Percentiles rank a stretch among this genome's conserved stretches.
Conservation (phyloP, 2,888 invertebrate species). For the Hololepta plana region DNA sequence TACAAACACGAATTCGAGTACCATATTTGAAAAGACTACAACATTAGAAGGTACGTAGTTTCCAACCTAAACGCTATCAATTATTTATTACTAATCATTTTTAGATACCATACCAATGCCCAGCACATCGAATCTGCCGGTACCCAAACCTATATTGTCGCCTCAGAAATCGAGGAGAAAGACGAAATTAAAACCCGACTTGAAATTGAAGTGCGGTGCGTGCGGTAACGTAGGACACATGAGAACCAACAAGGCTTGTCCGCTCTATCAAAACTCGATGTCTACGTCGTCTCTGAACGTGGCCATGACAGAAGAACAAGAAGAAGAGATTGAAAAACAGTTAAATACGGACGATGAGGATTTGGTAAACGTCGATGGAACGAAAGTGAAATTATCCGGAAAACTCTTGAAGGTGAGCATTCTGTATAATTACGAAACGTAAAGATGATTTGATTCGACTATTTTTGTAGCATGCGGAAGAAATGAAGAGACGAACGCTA, state of each 20-base stretch:
- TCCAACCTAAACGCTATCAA: too few relatives aligned
- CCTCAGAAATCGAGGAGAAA: constrained; percentile 52
- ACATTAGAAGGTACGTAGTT: constrained; percentile 7
- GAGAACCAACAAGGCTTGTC: constrained; percentile 96
- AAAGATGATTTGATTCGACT: not conserved
- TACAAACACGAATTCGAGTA: too few relatives aligned
- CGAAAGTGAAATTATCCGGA: constrained; percentile 79
- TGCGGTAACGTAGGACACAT: constrained; percentile 76
- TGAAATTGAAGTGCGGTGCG: constrained; percentile 90
- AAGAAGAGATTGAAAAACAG: constrained; percentile 62
- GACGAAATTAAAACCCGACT: constrained; percentile 72
- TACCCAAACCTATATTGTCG: too few relatives aligned
- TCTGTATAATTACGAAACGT: constrained; percentile 2
- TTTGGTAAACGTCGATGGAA: constrained; percentile 84
- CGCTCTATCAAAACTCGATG: constrained; percentile 56
- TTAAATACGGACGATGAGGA: constrained; percentile 67
- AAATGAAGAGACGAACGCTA: constrained; percentile 61
- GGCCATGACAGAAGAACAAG: constrained; percentile 64
- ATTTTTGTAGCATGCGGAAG: constrained; percentile 57
- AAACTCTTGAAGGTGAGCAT: constrained; percentile 60
- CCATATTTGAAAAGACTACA: constrained; percentile 8
- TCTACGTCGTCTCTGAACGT: constrained; percentile 41
- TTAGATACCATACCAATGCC: too few relatives aligned
- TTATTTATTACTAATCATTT: too few relatives aligned
- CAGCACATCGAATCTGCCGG: too few relatives aligned